Base-by-base conservation (phyloP, 2,888 invertebrate species). In the Alcis repandata region DNA sequence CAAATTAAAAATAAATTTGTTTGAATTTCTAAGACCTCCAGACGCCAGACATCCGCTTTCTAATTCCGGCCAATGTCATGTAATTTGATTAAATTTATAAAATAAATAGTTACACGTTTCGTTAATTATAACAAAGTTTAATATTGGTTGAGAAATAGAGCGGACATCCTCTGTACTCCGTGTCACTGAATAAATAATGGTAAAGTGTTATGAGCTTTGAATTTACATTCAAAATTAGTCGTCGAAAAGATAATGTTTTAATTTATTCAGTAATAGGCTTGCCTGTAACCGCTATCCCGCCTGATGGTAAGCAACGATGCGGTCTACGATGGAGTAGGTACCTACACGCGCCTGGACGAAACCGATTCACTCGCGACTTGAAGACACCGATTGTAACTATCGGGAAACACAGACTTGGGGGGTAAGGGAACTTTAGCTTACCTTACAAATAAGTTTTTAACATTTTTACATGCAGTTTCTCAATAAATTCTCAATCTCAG, bases 101-200 rank as follows among this genome's bases (percentile, higher is more conserved):
- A 49, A 27, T 0, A 1, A 40, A 11, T 19, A 49, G 0, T 2
- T 13, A 49, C 41, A 27, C 32, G 59, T 41, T 59, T 32, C 32
- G 19, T 41, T 32, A 41, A 59, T 51, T 59, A 33, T 48, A 48
- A 32, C 32, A 59, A 19, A 57, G 20, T 9, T n/a, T 19, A 10
- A 43, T 41, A 49, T 49, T 11, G 32, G 48, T 10, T 15, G 3
- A 27, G 17, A 59, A 59, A 51, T 59, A 15, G 59, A 59, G n/a
- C 59, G 59, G 51, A 59, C 6, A 51, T 59, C 59, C 51, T 59
- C 22, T 43, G 43, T n/a, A 6, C n/a, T 27, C 22, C 13, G 46
- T 49, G 27, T 2, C 17, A n/a, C 27, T 2, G 27, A 27, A 4
- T 27, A 4, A 27, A 27, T 27, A 4, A 27, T 27, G 27, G 27